phyloP scores from a whole-genome alignment of 2,888 invertebrate species.

The Neoaliturus tenellus region DNA sequence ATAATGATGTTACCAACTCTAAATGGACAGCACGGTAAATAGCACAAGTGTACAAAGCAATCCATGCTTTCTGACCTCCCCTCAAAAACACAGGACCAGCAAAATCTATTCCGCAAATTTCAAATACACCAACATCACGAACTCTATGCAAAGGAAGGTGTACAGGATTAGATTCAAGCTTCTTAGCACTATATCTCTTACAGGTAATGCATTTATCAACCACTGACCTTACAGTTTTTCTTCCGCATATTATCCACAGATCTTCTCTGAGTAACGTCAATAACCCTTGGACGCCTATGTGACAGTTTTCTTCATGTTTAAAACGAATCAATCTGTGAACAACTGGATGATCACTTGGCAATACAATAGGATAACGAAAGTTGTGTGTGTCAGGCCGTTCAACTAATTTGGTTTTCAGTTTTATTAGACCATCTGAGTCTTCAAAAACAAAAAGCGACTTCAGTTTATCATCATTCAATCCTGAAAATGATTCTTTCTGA shows the following conservation, averaged over 20 bases:
- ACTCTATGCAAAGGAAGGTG: slow-evolving; percentile 68
- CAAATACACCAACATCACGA: slow-evolving; percentile 66
- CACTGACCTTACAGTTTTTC: slow-evolving; percentile 36
- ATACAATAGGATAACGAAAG: slow-evolving; percentile 42
- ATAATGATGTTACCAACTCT: slow-evolving; percentile 69
- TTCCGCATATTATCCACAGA: slow-evolving; percentile 51
- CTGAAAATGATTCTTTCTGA: neutral
- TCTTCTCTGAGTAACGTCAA: slow-evolving; percentile 49
- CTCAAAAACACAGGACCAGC: slow-evolving; percentile 70
- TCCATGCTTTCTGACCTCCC: slow-evolving; percentile 67
- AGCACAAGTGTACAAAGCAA: slow-evolving; percentile 70
- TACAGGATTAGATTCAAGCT: slow-evolving; percentile 60
- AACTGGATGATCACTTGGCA: slow-evolving; percentile 51
- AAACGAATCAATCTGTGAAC: slow-evolving; percentile 41
- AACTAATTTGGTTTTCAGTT: slow-evolving; percentile 53
- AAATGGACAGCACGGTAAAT: slow-evolving; percentile 70
- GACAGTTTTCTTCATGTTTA: slow-evolving; percentile 13
- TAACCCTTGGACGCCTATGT: slow-evolving; percentile 46
- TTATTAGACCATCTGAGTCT: slow-evolving; percentile 55
- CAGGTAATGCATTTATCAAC: slow-evolving; percentile 59
- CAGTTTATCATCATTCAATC: neutral
- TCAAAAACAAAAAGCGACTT: slow-evolving; percentile 22
- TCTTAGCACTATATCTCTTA: slow-evolving; percentile 63
- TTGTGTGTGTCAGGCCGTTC: slow-evolving; percentile 24
- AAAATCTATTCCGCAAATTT: slow-evolving; percentile 69